phyloP scores from a whole-genome alignment of 2,888 invertebrate genomes.

The Stenolophus ochropezus region DNA sequence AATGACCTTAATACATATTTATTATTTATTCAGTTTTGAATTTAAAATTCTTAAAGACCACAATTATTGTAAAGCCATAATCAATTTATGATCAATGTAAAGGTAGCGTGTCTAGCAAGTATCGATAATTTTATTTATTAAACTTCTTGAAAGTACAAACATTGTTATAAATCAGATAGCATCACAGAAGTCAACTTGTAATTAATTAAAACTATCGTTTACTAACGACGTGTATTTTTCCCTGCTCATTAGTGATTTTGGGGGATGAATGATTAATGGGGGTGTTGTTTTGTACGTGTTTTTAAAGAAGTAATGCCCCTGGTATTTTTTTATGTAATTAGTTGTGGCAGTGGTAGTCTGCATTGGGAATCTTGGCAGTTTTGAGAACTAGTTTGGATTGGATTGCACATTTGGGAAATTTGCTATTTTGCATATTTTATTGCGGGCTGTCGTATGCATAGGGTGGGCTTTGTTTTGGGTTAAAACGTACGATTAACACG shows the following conservation, averaged over 20 bases:
- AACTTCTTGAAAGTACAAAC: neutral
- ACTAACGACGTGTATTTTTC: constrained; percentile 12
- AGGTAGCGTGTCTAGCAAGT: constrained; percentile 5
- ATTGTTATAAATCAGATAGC: neutral
- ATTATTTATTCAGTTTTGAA: neutral
- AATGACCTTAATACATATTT: no score
- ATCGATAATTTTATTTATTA: constrained; percentile 36
- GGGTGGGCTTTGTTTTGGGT: neutral
- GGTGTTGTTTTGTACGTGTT: constrained; percentile 28
- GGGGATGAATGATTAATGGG: constrained; percentile 25
- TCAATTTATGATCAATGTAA: neutral
- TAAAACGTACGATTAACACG: neutral
- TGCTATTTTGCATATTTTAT: constrained; percentile 10
- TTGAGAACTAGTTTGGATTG: neutral
- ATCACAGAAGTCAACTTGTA: neutral
- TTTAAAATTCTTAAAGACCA: neutral
- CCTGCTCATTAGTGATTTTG: constrained; percentile 19
- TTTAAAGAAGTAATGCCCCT: constrained; percentile 25
- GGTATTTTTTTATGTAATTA: constrained; percentile 4
- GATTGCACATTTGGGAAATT: constrained; percentile 1
- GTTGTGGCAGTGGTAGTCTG: neutral
- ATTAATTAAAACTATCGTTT: constrained; percentile 37
- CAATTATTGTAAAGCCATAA: neutral
- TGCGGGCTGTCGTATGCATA: neutral
- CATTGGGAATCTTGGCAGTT: neutral